phyloP scores from a whole-genome alignment of 2,113 vertebrate species.

The Tetraodon nigroviridis region DNA sequence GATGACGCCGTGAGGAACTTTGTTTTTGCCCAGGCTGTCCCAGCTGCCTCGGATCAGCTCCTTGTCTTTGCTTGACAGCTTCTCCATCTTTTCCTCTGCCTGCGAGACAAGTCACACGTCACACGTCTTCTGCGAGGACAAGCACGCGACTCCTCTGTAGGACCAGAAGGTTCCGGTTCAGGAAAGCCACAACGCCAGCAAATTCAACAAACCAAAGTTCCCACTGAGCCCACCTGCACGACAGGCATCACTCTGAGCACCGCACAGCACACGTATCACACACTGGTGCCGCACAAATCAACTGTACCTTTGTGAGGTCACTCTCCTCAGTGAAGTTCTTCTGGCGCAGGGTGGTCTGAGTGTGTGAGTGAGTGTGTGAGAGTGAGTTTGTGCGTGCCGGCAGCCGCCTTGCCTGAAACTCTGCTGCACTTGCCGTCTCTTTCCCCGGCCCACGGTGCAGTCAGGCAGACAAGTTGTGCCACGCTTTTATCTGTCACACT shows the following conservation, averaged over 20 bases:
- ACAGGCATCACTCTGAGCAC: constrained; percentile 45
- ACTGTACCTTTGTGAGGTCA: constrained; percentile 66
- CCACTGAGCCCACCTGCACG: constrained; percentile 56
- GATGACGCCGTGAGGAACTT: constrained; percentile 84
- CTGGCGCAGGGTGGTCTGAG: constrained; percentile 41
- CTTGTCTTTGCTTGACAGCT: constrained; percentile 78
- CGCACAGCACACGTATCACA: constrained; percentile 3
- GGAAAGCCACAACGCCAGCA: constrained; percentile 41
- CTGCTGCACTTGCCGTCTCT: constrained; percentile 65
- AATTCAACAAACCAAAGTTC: constrained; percentile 49
- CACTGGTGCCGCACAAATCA: constrained; percentile 38
- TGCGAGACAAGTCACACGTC: constrained; percentile 27
- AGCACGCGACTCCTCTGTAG: constrained; percentile 47
- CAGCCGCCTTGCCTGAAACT: constrained; percentile 62
- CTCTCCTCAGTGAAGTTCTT: constrained; percentile 66
- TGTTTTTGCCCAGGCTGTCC: constrained; percentile 83
- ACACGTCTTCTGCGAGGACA: constrained; percentile 37
- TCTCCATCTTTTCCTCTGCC: constrained; percentile 63
- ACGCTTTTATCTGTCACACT: constrained; percentile 71
- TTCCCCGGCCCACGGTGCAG: constrained; percentile 53
- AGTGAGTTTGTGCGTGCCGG: constrained; percentile 51
- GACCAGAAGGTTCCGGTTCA: constrained; percentile 37
- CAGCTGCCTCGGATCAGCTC: constrained; percentile 91
- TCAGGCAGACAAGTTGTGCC: constrained; percentile 65
- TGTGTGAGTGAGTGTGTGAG: constrained; percentile 6